A percentile compares a stretch with the other conserved stretches of the same genome.
These are phyloP conservation scores for Sanderia malayensis DNA, from an alignment of 30 jellyfish, hydroid and myxozoan genomes.

Conservation along the genomic window DNA sequence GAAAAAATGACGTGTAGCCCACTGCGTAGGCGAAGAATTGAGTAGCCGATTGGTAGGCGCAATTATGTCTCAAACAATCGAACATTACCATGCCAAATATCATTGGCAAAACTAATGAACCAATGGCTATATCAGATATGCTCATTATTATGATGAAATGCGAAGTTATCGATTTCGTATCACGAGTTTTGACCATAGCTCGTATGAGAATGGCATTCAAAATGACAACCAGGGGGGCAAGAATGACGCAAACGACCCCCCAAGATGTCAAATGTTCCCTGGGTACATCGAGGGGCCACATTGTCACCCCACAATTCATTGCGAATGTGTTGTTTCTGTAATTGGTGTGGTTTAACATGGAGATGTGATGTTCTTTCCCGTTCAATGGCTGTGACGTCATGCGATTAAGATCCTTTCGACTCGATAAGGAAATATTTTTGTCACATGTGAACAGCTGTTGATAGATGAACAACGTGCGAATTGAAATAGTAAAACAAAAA, in stretches of 20 bases:
- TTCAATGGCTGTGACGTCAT: too few relatives aligned
- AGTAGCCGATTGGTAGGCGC: constrained; percentile 32
- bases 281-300: constrained; percentile 65
- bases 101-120: constrained; percentile 36
- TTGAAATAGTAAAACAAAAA: too few relatives aligned
- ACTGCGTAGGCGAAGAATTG: constrained; percentile 35
- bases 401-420: too few relatives aligned
- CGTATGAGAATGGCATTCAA: constrained; percentile 20
- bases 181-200: constrained; percentile 48
- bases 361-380: too few relatives aligned
- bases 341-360: too few relatives aligned
- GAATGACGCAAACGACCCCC: constrained; percentile 33
- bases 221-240: constrained; percentile 29
- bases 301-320: constrained; percentile 30
- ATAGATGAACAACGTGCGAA: too few relatives aligned
- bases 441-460: too few relatives aligned
- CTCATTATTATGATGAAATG: constrained; percentile 44
- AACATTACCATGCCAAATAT: constrained; percentile 27
- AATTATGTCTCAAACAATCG: constrained; percentile 19
- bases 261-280: constrained; percentile 23
- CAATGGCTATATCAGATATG: constrained; percentile 62
- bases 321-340: too few relatives aligned
- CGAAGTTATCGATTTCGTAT: constrained; percentile 35
- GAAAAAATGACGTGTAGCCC: constrained; percentile 56
- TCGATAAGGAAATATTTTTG: too few relatives aligned